Evolutionary conservation across 2,888 invertebrate species (phyloP).

Genomic region (Steinernema carpocapsae): DNA sequence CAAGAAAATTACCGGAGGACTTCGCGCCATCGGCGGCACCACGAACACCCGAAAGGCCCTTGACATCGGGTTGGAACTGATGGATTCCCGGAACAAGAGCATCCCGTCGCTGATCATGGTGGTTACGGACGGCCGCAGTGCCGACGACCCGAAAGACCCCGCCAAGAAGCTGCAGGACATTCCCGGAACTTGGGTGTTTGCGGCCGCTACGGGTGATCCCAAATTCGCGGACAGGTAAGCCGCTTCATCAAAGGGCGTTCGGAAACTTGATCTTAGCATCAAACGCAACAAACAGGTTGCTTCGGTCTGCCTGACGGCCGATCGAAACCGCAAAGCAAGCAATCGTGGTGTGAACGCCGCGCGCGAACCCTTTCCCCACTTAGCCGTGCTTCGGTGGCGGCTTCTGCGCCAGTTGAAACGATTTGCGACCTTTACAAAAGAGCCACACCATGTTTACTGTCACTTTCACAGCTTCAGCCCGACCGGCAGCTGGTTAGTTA

Average conservation of each 20-base stretch:
- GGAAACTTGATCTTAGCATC: conserved; percentile 18
- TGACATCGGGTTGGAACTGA: conserved; percentile 58
- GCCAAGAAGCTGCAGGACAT: conserved; percentile 51
- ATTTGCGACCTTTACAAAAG: conserved; percentile 6
- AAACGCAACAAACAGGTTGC: conserved; percentile 27
- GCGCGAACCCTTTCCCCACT: neutral
- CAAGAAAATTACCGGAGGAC: conserved; percentile 48
- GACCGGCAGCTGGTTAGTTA: conserved; percentile 10
- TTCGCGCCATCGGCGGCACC: conserved; percentile 65
- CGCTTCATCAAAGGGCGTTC: neutral
- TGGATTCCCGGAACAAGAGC: conserved; percentile 60
- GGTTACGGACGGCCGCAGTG: conserved; percentile 63
- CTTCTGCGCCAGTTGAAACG: neutral
- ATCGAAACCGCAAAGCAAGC: conserved; percentile 22
- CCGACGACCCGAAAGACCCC: conserved; percentile 59
- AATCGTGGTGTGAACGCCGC: conserved; percentile 9
- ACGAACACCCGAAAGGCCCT: conserved; percentile 64
- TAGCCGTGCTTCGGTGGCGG: neutral
- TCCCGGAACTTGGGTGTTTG: conserved; percentile 61
- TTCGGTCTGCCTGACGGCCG: neutral
- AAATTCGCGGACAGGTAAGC: conserved; percentile 59
- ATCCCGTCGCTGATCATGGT: conserved; percentile 64
- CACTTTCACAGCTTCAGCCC: conserved; percentile 10
- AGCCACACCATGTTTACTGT: neutral
- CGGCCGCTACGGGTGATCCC: conserved; percentile 66